phyloP scores from a whole-genome alignment of 2,888 invertebrate species.

The Epirrita christyi region DNA sequence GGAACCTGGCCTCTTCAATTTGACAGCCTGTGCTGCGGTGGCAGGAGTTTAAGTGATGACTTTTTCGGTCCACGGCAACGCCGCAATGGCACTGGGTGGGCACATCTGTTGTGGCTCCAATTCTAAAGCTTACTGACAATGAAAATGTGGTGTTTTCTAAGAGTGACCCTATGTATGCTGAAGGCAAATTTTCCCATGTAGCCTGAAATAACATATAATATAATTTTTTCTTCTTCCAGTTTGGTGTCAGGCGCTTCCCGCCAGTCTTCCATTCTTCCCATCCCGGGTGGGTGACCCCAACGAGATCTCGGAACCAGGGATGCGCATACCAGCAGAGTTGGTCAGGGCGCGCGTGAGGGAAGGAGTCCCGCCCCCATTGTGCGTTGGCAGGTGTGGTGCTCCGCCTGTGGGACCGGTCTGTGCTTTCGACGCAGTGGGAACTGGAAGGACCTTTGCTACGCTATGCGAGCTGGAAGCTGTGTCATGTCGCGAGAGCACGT shows the following conservation, averaged over 20 bases:
- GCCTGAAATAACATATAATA: too few relatives aligned
- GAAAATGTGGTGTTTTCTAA: too few relatives aligned
- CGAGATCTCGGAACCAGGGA: conserved; percentile 50
- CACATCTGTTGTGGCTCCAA: too few relatives aligned
- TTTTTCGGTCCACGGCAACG: too few relatives aligned
- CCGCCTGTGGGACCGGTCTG: conserved; percentile 83
- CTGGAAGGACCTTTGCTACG: conserved; percentile 83
- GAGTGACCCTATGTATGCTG: too few relatives aligned
- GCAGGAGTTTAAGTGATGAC: too few relatives aligned
- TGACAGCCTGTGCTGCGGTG: too few relatives aligned
- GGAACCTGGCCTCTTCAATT: too few relatives aligned
- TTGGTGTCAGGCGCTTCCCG: conserved; percentile 63
- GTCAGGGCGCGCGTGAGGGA: conserved; percentile 64
- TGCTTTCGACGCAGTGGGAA: conserved; percentile 84
- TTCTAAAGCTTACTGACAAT: too few relatives aligned
- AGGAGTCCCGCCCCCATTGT: conserved; percentile 73
- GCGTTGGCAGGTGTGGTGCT: conserved; percentile 68
- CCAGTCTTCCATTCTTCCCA: conserved; percentile 66
- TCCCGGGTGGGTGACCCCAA: conserved; percentile 56
- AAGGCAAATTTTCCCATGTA: too few relatives aligned
- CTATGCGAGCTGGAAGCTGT: conserved; percentile 83
- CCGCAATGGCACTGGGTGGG: too few relatives aligned
- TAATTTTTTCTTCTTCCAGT: conserved; percentile 51
- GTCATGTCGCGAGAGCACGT: conserved; percentile 84
- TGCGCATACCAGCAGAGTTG: conserved; percentile 53